A percentile compares a stretch with the other conserved stretches of the same genome.
These are phyloP conservation scores for Scyliorhinus canicula DNA, from an alignment of 2,797 vertebrate genomes.

Conservation along the genomic window DNA sequence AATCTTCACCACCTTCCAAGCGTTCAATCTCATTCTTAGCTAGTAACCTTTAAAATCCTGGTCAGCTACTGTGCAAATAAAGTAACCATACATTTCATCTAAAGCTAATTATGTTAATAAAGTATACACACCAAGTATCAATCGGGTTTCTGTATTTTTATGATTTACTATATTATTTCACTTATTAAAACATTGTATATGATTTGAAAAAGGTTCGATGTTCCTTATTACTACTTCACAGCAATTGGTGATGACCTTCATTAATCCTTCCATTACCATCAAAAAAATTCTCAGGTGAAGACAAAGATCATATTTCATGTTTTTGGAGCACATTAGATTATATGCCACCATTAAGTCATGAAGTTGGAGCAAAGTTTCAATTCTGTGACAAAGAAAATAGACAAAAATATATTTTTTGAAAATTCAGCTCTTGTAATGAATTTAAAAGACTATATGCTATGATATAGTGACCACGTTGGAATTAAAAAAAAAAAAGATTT, in stretches of 20 bases:
- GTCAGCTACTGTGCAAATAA: background rate
- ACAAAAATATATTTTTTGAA: background rate
- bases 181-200: background rate
- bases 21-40: background rate
- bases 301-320: background rate
- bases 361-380: background rate
- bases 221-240: background rate
- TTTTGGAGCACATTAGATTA: background rate
- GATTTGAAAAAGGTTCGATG: background rate
- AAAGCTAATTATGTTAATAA: background rate
- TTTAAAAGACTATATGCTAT: background rate
- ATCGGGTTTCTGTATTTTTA: background rate
- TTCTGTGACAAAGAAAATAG: background rate
- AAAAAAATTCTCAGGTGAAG: background rate
- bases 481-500: no score
- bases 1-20: background rate
- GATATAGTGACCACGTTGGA: background rate
- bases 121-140: background rate
- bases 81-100: background rate
- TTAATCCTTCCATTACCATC: no score
- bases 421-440: conserved; percentile 4
- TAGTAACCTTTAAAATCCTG: background rate
- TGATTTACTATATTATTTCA: background rate
- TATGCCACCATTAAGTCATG: background rate
- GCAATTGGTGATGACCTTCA: background rate